These are phyloP conservation scores for Petrocephalus microphthalmus DNA, from an alignment of 2,113 vertebrate species.

Conservation along the genomic window DNA sequence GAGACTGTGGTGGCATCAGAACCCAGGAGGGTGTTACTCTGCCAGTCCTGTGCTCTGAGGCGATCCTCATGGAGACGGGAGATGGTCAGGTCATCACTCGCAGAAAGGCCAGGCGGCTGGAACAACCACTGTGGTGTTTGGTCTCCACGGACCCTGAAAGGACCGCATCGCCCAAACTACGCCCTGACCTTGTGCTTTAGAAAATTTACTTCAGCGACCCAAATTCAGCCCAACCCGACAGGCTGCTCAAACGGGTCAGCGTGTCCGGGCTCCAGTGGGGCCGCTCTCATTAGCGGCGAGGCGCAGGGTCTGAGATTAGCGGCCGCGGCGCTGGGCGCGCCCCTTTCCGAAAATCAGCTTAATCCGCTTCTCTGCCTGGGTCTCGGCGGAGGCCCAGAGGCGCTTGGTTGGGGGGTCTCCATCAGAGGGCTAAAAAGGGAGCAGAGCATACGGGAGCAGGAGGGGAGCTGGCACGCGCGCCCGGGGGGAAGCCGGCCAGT, in stretches of 20 bases:
- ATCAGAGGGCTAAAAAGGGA: slow-evolving; percentile 58
- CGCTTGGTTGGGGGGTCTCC: slow-evolving; percentile 47
- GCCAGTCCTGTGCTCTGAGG: neutral
- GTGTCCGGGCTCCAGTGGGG: slow-evolving; percentile 28
- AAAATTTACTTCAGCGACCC: neutral
- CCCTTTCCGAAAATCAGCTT: slow-evolving; percentile 60
- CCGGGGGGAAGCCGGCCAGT: slow-evolving; percentile 57
- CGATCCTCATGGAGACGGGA: neutral
- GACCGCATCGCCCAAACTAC: neutral
- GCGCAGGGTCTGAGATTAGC: slow-evolving; percentile 66
- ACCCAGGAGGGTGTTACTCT: neutral
- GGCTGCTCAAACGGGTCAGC: slow-evolving; percentile 28
- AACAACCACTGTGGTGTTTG: neutral
- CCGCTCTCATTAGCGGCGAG: slow-evolving; percentile 57
- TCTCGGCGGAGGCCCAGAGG: slow-evolving; percentile 56
- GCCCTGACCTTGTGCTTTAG: neutral
- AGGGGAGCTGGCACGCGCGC: slow-evolving; percentile 54
- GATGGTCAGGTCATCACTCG: neutral
- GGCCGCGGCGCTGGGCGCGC: slow-evolving; percentile 60
- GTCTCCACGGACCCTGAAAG: neutral
- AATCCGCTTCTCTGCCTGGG: slow-evolving; percentile 60
- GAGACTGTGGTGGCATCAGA: neutral
- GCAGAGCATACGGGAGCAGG: slow-evolving; percentile 64
- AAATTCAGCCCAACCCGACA: neutral
- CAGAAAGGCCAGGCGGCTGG: neutral